Conservation (phyloP, 1,140 invertebrate genomes). For the Philotrypesis tridentata region DNA sequence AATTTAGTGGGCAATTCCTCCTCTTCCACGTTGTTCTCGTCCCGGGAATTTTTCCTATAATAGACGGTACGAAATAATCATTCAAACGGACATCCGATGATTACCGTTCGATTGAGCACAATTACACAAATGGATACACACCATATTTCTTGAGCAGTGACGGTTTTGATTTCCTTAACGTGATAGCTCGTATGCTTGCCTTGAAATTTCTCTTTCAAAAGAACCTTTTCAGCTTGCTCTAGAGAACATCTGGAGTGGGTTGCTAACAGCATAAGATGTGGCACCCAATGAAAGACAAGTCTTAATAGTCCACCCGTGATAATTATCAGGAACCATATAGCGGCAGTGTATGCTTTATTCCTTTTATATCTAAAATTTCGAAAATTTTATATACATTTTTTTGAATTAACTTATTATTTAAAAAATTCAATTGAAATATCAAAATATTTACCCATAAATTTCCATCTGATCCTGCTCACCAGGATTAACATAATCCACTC, state of each 20-base stretch:
- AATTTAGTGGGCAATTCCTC: constrained; percentile 18
- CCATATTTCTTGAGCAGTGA: constrained; percentile 67
- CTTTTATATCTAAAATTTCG: constrained; percentile 72
- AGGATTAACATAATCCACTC: constrained; percentile 77
- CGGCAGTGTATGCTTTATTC: constrained; percentile 66
- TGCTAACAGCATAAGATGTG: constrained; percentile 77
- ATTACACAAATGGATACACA: constrained; percentile 57
- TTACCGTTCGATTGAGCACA: neutral
- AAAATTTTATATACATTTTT: neutral
- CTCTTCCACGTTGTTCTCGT: neutral
- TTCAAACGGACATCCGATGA: neutral
- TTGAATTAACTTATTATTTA: too few species aligned
- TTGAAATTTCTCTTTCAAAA: constrained; percentile 77
- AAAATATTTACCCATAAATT: constrained; percentile 69
- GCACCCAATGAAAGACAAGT: constrained; percentile 82
- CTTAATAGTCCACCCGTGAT: constrained; percentile 77
- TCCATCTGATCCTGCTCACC: constrained; percentile 83
- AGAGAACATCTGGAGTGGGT: constrained; percentile 77
- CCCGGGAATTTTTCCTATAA: constrained; percentile 41
- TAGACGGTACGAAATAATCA: neutral
- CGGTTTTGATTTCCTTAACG: constrained; percentile 71
- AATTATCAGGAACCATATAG: constrained; percentile 78
- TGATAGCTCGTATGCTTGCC: constrained; percentile 75
- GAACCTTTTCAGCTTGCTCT: constrained; percentile 76
- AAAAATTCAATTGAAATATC: neutral